These are phyloP conservation scores for Myanophis thanlyinensis DNA, from an alignment of 2,113 vertebrate genomes.

Conservation along the genomic window DNA sequence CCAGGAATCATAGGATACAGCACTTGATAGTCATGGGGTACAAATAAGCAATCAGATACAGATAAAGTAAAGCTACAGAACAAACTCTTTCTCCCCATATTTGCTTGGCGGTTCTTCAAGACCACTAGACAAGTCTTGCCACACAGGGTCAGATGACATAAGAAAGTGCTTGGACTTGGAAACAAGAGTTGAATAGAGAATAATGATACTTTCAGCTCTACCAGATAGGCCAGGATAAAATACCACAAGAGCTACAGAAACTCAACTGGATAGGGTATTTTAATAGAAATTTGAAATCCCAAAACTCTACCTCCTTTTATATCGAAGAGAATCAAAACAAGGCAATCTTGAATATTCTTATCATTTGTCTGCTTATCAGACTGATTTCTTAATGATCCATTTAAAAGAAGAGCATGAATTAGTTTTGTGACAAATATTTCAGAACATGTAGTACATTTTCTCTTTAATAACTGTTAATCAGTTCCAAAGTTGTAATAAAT, in stretches of 20 bases:
- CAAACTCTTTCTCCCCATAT: neutral
- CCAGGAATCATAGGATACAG: no score
- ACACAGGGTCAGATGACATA: neutral
- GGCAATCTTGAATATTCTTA: neutral
- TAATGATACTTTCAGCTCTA: neutral
- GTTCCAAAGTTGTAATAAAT: slow-evolving; percentile 5
- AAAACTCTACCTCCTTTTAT: neutral
- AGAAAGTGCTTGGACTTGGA: neutral
- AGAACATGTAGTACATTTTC: slow-evolving; percentile 8
- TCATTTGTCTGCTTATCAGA: neutral
- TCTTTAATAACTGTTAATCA: slow-evolving; percentile 1
- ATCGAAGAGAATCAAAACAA: neutral
- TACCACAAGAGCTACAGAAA: neutral
- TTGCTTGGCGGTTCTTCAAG: neutral
- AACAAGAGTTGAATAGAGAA: neutral
- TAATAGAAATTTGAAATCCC: neutral
- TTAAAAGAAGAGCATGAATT: neutral
- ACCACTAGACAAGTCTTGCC: neutral
- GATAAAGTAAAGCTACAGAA: no score
- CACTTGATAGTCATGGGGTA: no score
- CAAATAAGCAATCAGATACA: no score
- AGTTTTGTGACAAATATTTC: neutral
- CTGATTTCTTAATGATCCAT: neutral
- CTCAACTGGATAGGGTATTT: neutral
- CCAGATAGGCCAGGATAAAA: neutral